Conservation (phyloP, 2,113 vertebrate species). For the Chamaea fasciata region DNA sequence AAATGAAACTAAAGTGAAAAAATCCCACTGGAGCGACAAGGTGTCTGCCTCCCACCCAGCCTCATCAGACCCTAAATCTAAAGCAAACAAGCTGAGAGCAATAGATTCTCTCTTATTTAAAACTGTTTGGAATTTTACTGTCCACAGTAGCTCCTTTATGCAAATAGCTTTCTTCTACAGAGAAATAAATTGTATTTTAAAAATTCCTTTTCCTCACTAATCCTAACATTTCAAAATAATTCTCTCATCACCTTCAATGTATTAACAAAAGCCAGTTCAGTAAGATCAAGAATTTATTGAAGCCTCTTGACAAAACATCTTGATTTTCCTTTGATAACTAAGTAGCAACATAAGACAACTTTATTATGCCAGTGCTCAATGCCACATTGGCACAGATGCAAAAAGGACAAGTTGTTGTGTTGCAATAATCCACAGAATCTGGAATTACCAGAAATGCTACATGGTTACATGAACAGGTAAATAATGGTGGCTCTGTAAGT, state of each 20-base stretch:
- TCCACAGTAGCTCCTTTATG: background rate
- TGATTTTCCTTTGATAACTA: background rate
- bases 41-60: background rate
- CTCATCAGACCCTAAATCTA: background rate
- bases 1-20: background rate
- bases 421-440: background rate
- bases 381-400: background rate
- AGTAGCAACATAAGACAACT: background rate
- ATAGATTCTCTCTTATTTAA: background rate
- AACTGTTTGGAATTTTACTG: background rate
- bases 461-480: background rate
- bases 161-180: background rate
- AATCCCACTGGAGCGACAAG: background rate
- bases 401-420: background rate
- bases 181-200: background rate
- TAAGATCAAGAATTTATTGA: background rate
- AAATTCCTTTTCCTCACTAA: background rate
- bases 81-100: background rate
- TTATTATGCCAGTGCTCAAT: background rate
- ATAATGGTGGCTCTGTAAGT: background rate
- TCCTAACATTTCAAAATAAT: background rate
- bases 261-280: background rate
- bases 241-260: background rate
- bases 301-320: background rate
- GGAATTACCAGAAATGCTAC: background rate